These are phyloP conservation scores for Xiphophorus birchmanni DNA, from an alignment of 2,797 vertebrate species.

Conservation along the genomic window DNA sequence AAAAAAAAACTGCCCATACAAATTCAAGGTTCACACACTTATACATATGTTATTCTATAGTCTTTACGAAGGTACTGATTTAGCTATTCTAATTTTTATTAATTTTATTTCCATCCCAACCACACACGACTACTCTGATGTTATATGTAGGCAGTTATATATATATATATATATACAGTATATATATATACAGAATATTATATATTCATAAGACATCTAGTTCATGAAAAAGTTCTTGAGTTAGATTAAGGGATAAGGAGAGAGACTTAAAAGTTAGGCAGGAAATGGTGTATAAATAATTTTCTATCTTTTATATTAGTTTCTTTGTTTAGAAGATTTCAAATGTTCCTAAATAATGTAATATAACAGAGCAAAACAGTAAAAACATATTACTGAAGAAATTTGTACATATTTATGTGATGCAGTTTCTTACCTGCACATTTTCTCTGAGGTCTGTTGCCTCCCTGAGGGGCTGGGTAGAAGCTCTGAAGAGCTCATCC, in stretches of 20 bases:
- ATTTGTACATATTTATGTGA: background rate
- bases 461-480: slow-evolving; percentile 90
- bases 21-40: background rate
- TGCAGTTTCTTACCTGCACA: slow-evolving; percentile 84
- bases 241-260: background rate
- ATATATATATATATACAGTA: too few species aligned
- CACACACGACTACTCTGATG: background rate
- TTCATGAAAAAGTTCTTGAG: background rate
- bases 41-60: background rate
- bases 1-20: background rate
- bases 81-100: background rate
- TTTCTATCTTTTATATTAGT: background rate
- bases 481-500: slow-evolving; percentile 91
- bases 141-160: background rate
- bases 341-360: background rate
- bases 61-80: background rate
- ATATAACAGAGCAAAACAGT: background rate
- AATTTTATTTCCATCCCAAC: background rate
- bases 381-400: background rate
- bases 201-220: background rate
- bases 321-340: background rate
- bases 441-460: slow-evolving; percentile 94
- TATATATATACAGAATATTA: background rate
- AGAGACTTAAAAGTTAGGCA: background rate
- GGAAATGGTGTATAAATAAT: background rate